A percentile compares a stretch with the other conserved stretches of the same genome.
Conservation (phyloP, 2,888 invertebrate genomes). For the Morpho helenor region DNA sequence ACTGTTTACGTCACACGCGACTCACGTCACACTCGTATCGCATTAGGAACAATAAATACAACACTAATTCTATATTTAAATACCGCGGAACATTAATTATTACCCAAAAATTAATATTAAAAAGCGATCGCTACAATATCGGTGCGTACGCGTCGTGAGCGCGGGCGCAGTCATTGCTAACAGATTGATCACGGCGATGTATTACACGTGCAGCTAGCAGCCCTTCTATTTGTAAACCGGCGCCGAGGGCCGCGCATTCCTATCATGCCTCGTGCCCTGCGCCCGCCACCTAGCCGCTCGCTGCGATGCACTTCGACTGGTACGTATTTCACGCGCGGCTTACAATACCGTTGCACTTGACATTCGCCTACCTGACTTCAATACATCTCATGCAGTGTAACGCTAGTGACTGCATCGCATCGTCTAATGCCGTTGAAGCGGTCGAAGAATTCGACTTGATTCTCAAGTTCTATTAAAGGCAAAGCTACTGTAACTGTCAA, state of each 20-base stretch:
- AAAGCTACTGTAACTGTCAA: conserved; percentile 57
- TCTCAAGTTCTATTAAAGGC: conserved; percentile 46
- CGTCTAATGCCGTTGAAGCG: conserved; percentile 21
- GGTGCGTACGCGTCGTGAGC: conserved; percentile 22
- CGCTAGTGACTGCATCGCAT: conserved; percentile 25
- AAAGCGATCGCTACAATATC: conserved; percentile 15
- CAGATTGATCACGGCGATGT: conserved; percentile 71
- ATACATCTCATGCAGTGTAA: conserved; percentile 48
- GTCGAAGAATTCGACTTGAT: conserved; percentile 34
- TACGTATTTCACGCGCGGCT: conserved; percentile 28
- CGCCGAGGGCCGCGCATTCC: conserved; percentile 76
- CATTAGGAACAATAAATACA: not conserved
- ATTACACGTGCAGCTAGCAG: conserved; percentile 74
- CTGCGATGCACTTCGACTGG: conserved; percentile 38
- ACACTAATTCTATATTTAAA: not conserved
- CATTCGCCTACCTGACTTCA: conserved; percentile 33
- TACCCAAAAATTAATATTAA: conserved; percentile 1
- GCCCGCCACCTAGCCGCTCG: conserved; percentile 44
- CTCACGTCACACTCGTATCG: conserved; percentile 1
- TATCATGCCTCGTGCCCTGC: conserved; percentile 61
- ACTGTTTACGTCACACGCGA: conserved; percentile 9
- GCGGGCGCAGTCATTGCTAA: conserved; percentile 61
- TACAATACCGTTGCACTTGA: conserved; percentile 46
- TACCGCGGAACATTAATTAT: not conserved
- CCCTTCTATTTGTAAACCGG: conserved; percentile 78